Base-by-base conservation (phyloP, 2,888 invertebrate species). In the Agrilus biguttatus region DNA sequence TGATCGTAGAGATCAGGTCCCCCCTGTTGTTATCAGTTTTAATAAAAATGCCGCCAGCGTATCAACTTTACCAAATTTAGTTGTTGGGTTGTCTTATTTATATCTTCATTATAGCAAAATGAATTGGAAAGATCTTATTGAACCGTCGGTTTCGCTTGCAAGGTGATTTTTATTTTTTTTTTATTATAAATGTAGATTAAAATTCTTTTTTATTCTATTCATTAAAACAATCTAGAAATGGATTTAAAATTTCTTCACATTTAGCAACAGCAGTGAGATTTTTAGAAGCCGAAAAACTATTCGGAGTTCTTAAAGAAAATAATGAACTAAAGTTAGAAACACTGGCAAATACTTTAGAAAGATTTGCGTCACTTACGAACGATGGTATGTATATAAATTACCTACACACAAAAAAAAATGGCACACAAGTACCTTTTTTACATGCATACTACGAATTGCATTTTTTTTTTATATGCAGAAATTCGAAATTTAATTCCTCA, bases 11-110 rank as follows among this genome's bases (percentile, higher is more conserved):
- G 71, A 66, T 47, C 60, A 67, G 60, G 66, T 61, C 34, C 55
- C 61, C 37, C 74, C 81, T 5, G 61, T 67, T 42, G 66, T 77
- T 36, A 68, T 77, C 44, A 75, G 80, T 62, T 80, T 80, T 58
- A 62, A 62, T 36, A 53, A 52, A 37, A 65, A 67, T 53, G 67
- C 68, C 63, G 51, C 51, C 28, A 28, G 8, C 40, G 47, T 46
- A 36, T 51, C 57, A 21, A 52, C 49, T 40, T 66, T 79, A 19
- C 80, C 80, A 35, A 73, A 75, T 39, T 62, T 80, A 49, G 61
- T 81, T 14, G 62, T 68, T 46, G 80, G 80, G 12, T 64, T 80
- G 47, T 70, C 72, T 47, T 62, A 67, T 50, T 69, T 75, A 5
- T 78, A 79, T 57, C 56, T 65, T 46, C 59, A 65, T 39, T 72